Percentiles rank a stretch among this genome's conserved stretches.
These are phyloP conservation scores for Acanthiza pusilla DNA, from an alignment of 2,797 vertebrate genomes.

Conservation along the genomic window DNA sequence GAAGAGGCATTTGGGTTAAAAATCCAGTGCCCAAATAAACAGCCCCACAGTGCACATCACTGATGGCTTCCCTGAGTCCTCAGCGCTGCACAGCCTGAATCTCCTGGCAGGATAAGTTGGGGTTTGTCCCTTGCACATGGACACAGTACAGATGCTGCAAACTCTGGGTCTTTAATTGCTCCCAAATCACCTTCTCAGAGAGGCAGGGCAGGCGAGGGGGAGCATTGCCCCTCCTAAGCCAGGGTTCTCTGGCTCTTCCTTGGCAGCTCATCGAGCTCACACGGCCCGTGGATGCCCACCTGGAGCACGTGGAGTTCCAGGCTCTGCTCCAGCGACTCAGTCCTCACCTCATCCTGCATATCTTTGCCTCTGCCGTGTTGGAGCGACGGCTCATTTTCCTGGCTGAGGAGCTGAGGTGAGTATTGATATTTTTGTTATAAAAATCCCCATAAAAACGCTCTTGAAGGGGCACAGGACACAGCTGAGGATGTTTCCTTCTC, in stretches of 20 bases:
- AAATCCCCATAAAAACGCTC: neutral
- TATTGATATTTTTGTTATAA: neutral
- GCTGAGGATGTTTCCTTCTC: neutral
- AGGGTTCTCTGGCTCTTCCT: neutral
- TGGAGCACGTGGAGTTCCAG: conserved; percentile 91
- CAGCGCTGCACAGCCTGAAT: rapidly evolving
- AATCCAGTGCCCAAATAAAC: neutral
- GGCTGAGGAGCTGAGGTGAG: conserved; percentile 89
- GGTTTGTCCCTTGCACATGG: neutral
- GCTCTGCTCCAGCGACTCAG: conserved; percentile 81
- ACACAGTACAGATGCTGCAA: neutral
- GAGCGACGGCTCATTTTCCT: conserved; percentile 90
- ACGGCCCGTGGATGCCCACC: conserved; percentile 87
- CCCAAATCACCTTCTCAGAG: neutral
- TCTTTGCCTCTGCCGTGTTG: conserved; percentile 85
- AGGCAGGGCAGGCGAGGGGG: rapidly evolving
- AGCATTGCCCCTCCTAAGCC: neutral
- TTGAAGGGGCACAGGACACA: neutral
- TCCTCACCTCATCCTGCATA: conserved; percentile 81
- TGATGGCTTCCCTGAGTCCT: neutral
- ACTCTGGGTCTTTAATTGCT: neutral
- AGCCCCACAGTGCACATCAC: neutral
- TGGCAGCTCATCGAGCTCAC: conserved; percentile 88
- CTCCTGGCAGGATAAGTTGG: neutral
- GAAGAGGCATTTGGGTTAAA: neutral